Evolutionary conservation across 2,888 invertebrate genomes (phyloP), one percentile per base, ranked within the genome.

Genomic region (Tuberolachnus salignus): DNA sequence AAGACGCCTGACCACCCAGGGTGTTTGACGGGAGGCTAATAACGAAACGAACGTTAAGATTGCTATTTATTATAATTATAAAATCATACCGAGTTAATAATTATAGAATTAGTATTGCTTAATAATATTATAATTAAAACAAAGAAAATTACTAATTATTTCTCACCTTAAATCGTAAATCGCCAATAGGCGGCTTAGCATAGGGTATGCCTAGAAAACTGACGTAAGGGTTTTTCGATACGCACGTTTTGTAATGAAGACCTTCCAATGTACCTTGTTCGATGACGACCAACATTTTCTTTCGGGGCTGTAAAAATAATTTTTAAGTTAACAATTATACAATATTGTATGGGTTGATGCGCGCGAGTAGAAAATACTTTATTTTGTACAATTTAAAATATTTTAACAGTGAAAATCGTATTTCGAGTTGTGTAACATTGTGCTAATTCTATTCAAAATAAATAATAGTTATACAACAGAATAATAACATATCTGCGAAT

Each of bases 181-280:
- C 73, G 10, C 80, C 75, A 49, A 81, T 66, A 8, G 82, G 82
- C 10, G 82, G 82, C 49, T 73, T 73, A 11, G 81, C 82, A 64
- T 82, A 82, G 3, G 82, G 82, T 72, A 82, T 80, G 19, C 82
- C 82, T 63, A 80, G 70, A 71, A 82, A 82, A 63, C 81, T 66
- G 70, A 80, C 80, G 80, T 81, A 82, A 11, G 81, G 46, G 19
- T 75, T 81, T 11, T 80, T 63, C 13, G 63, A 73, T 49, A 82
- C 61, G 19, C 49, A 67, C 34, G 80, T 81, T 55, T 73, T 80
- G 42, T 67, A 73, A 13, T 61, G 13, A 10, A 21, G 55, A 46
- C 81, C 81, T 66, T 73, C 66, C 61, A 81, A 44, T 23, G 57
- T 61, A 11, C 81, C 81, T 71, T 81, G 81, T 19, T 81, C 75